Base-by-base conservation (phyloP, 37 sponge, comb jelly and placozoan genomes). In the Axinella damicornis region DNA sequence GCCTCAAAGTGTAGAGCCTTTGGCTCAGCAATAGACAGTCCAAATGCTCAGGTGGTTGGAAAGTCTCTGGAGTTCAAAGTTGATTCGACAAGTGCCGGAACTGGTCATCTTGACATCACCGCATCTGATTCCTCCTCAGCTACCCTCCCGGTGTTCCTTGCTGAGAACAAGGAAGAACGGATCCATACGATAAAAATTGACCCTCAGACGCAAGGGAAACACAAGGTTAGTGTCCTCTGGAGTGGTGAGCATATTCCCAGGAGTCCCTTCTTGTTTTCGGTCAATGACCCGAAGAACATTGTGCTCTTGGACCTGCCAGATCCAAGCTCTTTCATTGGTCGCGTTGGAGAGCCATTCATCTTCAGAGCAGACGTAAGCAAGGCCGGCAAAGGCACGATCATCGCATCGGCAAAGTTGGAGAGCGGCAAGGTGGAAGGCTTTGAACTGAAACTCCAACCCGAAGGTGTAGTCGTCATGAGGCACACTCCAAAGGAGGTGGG, bases 11-110 rank as follows among this genome's bases (percentile, higher is more conserved):
- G 97, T 74, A 71, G 32, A 4, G 78, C 81, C 0, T 82, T 74
- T 39, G 94, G 91, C 2, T 39, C 52, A 15, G 81, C 90, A n/a
- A 65, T 89, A 0, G 91, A 91, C 20, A 77, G 88, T n/a, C 82
- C 64, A 25, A 37, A 31, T 13, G 2, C 17, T 25, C 72, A 68
- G 31, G 85, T 91, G 19, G 80, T 83, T 22, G 90, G 90, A 57
- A 87, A 89, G 65, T 83, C 90, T 0, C 67, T 97, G n/a, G 87
- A 94, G 66, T 94, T 97, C 71, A 82, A 73, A 34, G 88, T 97
- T 24, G 92, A 97, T 73, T 53, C 84, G 25, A 82, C 83, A 17
- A 73, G 83, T 9, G 94, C 90, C 36, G 95, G 97, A 30, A 78
- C 69, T 0, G 95, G 92, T 12, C 27, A 73, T n/a, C 65, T 94